These are phyloP conservation scores for Eucriotettix oculatus DNA, from an alignment of 2,888 invertebrate genomes.

Conservation along the genomic window DNA sequence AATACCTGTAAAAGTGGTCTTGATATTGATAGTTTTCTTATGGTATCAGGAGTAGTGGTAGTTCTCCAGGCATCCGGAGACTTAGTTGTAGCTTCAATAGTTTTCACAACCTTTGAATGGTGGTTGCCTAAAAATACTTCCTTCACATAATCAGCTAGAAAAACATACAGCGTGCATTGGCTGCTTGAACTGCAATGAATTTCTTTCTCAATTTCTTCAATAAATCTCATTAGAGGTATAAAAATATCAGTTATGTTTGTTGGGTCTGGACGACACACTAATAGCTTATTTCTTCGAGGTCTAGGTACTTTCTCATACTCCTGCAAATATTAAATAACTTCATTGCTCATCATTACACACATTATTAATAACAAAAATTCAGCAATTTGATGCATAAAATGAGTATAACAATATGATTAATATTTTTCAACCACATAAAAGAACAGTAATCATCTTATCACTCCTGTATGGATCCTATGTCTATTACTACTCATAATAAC, in stretches of 20 bases:
- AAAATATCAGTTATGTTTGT: conserved; percentile 62
- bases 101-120: conserved; percentile 41
- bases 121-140: conserved; percentile 71
- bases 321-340: neutral
- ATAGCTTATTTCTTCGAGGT: conserved; percentile 29
- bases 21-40: conserved; percentile 39
- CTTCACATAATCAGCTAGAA: conserved; percentile 73
- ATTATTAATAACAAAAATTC: neutral
- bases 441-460: too few species aligned
- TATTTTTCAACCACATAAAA: too few species aligned
- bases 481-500: too few species aligned
- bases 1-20: conserved; percentile 49
- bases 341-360: neutral
- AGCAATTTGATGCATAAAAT: neutral
- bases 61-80: conserved; percentile 66
- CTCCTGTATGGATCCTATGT: too few species aligned
- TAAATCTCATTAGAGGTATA: conserved; percentile 65
- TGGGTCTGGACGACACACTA: conserved; percentile 62
- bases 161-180: conserved; percentile 64
- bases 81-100: conserved; percentile 54
- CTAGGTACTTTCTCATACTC: neutral
- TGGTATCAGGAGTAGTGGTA: conserved; percentile 49
- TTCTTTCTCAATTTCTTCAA: conserved; percentile 64
- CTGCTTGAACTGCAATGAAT: conserved; percentile 26
- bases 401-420: too few species aligned